Conservation (phyloP, 2,888 invertebrate genomes). For the Catotricha subobsoleta region DNA sequence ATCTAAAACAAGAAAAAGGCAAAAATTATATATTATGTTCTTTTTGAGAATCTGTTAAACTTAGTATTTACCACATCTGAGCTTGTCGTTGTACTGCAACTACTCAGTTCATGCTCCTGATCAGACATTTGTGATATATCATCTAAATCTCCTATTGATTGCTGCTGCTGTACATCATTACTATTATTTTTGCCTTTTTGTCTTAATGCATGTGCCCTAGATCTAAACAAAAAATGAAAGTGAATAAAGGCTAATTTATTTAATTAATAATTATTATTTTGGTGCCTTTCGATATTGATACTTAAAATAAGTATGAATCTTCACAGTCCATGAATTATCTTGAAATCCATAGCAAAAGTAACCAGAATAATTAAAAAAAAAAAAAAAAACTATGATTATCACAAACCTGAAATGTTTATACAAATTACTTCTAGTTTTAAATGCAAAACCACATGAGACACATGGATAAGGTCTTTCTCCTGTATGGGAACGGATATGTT, state of each 20-base stretch:
- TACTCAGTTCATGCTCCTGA: constrained; percentile 30
- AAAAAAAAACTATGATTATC: neutral
- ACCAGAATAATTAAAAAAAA: neutral
- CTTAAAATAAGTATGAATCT: too few species aligned
- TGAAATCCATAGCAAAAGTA: neutral
- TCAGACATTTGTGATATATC: constrained; percentile 19
- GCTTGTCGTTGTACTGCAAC: constrained; percentile 24
- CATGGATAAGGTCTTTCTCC: constrained; percentile 87
- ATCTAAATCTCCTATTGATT: constrained; percentile 14
- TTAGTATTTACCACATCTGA: constrained; percentile 7
- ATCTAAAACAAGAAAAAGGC: constrained; percentile 15
- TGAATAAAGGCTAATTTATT: too few species aligned
- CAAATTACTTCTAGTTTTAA: constrained; percentile 84
- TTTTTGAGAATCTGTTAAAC: neutral
- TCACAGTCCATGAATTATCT: too few species aligned
- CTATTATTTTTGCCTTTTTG: constrained; percentile 38
- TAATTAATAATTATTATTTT: too few species aligned
- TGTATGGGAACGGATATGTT: constrained; percentile 86
- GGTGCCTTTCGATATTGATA: too few species aligned
- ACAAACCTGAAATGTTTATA: constrained; percentile 62
- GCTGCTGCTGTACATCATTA: constrained; percentile 36
- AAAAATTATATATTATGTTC: neutral
- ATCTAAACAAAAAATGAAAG: too few species aligned
- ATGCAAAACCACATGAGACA: constrained; percentile 73
- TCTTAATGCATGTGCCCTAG: constrained; percentile 50